Percentiles rank a stretch among this genome's conserved stretches.
Evolutionary conservation across 2,113 vertebrate genomes (phyloP).

Genomic region (Hippocampus abdominalis): DNA sequence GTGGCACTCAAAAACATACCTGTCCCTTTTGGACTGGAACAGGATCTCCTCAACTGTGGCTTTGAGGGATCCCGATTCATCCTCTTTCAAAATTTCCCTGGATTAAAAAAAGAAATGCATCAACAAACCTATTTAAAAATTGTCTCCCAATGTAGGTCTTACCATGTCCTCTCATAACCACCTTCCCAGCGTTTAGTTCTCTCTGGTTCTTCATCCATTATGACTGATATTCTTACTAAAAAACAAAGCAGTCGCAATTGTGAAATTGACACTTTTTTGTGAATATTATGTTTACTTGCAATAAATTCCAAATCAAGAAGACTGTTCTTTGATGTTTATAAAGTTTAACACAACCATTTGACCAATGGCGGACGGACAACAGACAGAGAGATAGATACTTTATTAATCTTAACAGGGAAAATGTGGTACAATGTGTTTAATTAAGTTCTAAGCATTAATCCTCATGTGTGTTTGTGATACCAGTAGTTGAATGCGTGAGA

Average conservation of each 20-base stretch:
- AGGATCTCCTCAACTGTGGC: constrained; percentile 93
- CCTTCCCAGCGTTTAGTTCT: constrained; percentile 96
- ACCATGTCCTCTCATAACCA: constrained; percentile 98
- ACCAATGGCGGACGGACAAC: too few relatives aligned
- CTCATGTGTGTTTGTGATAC: too few relatives aligned
- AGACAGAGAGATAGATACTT: too few relatives aligned
- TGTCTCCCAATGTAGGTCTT: constrained; percentile 10
- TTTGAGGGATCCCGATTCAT: constrained; percentile 93
- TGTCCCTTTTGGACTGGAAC: constrained; percentile 91
- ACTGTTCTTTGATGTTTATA: too few relatives aligned
- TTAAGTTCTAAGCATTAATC: too few relatives aligned
- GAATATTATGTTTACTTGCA: neutral
- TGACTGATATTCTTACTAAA: constrained; percentile 4
- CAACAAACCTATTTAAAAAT: neutral
- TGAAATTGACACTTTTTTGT: neutral
- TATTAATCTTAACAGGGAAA: too few relatives aligned
- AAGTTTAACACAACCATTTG: too few relatives aligned
- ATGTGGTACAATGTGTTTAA: too few relatives aligned
- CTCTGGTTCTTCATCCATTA: constrained; percentile 94
- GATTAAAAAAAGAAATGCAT: neutral
- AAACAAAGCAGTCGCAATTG: neutral
- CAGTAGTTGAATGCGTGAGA: too few relatives aligned
- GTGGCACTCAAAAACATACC: constrained; percentile 59
- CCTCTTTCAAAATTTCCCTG: constrained; percentile 97
- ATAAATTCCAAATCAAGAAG: too few relatives aligned